These are phyloP conservation scores for Aleiodes alternator DNA, from an alignment of 2,888 invertebrate genomes.

Conservation along the genomic window DNA sequence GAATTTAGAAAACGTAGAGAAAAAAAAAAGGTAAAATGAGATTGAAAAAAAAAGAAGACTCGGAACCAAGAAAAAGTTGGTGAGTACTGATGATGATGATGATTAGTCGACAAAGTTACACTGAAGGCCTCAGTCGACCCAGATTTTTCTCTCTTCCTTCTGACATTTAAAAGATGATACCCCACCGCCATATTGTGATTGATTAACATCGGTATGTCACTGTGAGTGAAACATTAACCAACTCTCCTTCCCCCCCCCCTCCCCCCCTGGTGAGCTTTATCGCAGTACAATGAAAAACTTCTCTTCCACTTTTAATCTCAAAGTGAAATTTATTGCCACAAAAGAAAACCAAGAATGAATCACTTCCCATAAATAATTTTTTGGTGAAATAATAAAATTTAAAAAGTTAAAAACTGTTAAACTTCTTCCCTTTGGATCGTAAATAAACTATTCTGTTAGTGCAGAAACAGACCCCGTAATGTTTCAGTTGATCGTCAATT, in stretches of 20 bases:
- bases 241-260: not conserved
- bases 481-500: constrained; percentile 2
- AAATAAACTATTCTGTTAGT: no score
- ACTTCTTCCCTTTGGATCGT: no score
- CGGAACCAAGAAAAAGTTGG: constrained; percentile 11
- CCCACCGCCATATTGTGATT: constrained; percentile 10
- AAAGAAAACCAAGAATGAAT: no score
- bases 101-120: constrained; percentile 25
- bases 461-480: not conserved
- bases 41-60: not conserved
- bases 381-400: no score
- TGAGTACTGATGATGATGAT: constrained; percentile 9
- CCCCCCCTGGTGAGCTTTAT: not conserved
- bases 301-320: constrained; percentile 8
- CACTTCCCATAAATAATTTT: no score
- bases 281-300: constrained; percentile 9
- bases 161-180: constrained; percentile 26
- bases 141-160: constrained; percentile 13
- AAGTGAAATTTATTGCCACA: no score
- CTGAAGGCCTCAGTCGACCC: constrained; percentile 4
- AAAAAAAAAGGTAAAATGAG: not conserved
- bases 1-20: no score
- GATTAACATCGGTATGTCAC: constrained; percentile 29
- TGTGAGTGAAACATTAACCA: constrained; percentile 16
- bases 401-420: no score